phyloP scores from a whole-genome alignment of 2,113 vertebrate species.

The Hyperoodon ampullatus region DNA sequence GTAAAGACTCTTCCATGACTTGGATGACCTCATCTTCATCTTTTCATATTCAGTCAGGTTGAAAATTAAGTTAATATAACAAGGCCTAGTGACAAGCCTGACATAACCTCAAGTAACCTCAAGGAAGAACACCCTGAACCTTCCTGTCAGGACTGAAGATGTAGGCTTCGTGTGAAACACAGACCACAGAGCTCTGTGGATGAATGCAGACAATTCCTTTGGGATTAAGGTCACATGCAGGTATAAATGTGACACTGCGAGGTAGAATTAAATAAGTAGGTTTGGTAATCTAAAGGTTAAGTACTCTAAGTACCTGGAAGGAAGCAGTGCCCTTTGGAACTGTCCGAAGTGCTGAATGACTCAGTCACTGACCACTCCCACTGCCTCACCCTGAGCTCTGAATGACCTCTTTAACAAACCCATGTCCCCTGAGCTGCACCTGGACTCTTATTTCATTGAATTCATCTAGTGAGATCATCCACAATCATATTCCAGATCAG shows the following conservation, averaged over 20 bases:
- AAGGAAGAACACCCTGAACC: neutral
- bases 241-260: neutral
- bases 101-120: neutral
- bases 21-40: neutral
- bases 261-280: neutral
- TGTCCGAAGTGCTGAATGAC: constrained; percentile 31
- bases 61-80: neutral
- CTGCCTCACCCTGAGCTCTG: neutral
- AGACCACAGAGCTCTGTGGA: neutral
- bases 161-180: neutral
- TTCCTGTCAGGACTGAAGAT: neutral
- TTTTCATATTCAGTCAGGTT: neutral
- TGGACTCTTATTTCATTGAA: neutral
- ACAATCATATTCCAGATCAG: neutral
- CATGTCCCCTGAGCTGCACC: neutral
- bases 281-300: neutral
- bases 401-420: neutral
- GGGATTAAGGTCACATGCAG: neutral
- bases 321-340: neutral
- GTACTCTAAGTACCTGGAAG: neutral
- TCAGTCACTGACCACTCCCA: neutral
- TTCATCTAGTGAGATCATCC: neutral
- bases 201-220: neutral
- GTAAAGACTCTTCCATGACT: neutral
- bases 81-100: neutral